Percentiles rank a stretch among this genome's conserved stretches.
phyloP scores from a whole-genome alignment of 1,140 invertebrate genomes.

The Zaprionus tsacasi region DNA sequence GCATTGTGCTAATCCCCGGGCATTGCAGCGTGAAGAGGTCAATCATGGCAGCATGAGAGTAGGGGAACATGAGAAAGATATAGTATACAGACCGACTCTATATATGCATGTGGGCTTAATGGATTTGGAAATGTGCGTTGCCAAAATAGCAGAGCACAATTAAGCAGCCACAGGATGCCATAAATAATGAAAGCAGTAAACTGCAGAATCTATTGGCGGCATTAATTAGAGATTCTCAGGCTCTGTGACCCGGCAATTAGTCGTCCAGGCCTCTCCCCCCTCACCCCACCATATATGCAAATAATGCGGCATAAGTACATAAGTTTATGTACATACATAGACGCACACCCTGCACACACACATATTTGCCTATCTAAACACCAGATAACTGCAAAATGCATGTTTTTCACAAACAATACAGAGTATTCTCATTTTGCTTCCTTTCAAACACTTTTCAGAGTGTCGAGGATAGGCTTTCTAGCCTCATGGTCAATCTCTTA shows the following conservation, averaged over 20 bases:
- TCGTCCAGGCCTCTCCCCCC: neutral
- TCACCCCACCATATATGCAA: neutral
- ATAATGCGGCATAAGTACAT: neutral
- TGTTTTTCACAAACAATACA: too few relatives aligned
- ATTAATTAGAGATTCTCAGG: constrained; percentile 30
- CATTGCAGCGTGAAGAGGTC: neutral
- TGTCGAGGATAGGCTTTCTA: too few relatives aligned
- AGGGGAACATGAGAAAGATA: neutral
- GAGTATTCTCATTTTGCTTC: too few relatives aligned
- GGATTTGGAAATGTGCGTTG: constrained; percentile 66
- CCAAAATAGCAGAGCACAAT: constrained; percentile 67
- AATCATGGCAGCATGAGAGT: neutral
- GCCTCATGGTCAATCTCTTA: too few relatives aligned
- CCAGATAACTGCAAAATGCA: too few relatives aligned
- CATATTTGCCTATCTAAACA: neutral
- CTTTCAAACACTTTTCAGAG: too few relatives aligned
- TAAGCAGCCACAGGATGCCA: constrained; percentile 56
- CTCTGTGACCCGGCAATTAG: constrained; percentile 33
- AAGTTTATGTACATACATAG: neutral
- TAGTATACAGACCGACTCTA: neutral
- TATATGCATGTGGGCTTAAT: constrained; percentile 40
- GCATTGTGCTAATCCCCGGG: neutral
- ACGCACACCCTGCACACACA: neutral
- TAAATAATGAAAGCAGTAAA: constrained; percentile 64
- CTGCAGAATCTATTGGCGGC: constrained; percentile 40